Conservation (phyloP, 1,140 invertebrate genomes). For the Lamellibrachia luymesi region DNA sequence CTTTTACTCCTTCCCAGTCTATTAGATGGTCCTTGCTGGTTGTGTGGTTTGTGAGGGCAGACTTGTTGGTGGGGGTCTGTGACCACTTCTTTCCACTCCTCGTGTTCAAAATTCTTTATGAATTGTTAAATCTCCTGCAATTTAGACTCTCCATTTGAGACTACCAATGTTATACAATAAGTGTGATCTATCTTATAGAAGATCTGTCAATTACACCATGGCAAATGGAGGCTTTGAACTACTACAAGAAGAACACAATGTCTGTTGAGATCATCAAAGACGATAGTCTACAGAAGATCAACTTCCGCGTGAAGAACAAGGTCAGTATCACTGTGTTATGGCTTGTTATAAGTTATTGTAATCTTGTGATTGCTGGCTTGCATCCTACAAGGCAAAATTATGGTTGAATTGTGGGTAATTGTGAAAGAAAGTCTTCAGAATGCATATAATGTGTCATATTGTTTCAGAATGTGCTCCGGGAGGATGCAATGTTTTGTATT, state of each 20-base stretch:
- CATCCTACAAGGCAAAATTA: not conserved
- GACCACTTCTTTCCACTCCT: no score
- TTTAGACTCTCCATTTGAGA: no score
- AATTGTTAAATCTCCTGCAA: no score
- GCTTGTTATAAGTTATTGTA: not conserved
- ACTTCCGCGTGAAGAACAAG: slow-evolving; percentile 52
- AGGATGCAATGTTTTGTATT: not conserved
- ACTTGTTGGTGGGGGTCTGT: no score
- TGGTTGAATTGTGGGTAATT: no score
- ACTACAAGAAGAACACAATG: slow-evolving; percentile 41
- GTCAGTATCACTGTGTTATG: slow-evolving; percentile 30
- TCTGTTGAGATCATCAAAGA: slow-evolving; percentile 54
- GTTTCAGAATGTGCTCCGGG: not conserved
- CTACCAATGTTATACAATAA: not conserved
- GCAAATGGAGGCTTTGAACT: slow-evolving; percentile 42
- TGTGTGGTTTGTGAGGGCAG: no score
- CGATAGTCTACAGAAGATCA: slow-evolving; percentile 49
- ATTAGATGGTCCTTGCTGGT: no score
- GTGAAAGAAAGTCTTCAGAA: no score
- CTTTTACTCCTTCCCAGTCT: no score
- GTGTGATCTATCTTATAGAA: not conserved
- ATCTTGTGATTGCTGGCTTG: not conserved
- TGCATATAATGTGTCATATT: not conserved
- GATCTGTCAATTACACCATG: slow-evolving; percentile 15
- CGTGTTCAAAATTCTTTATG: no score